Evolutionary conservation across 1,140 invertebrate species (phyloP), one percentile per base, ranked within the genome.

Genomic region (Zaprionus taronus): DNA sequence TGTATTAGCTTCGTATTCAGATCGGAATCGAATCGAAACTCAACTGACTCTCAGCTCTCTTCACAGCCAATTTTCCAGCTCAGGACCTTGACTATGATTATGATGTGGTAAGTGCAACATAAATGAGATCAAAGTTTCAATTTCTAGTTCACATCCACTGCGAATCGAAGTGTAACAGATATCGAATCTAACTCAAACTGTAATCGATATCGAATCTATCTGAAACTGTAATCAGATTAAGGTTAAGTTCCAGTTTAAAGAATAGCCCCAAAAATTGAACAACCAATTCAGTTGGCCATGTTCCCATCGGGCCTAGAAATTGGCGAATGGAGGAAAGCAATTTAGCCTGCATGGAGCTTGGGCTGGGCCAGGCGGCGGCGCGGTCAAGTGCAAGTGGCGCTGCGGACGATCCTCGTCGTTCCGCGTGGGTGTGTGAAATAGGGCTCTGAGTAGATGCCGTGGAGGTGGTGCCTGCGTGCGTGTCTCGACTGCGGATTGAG

Each of bases 371-470:
- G 24, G 24, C 24, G 9, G 68, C 20, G 15, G 38, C 36, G 26
- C n/a, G 47, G 51, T 17, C 61, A 61, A 72, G 62, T 72, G 51
- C 26, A 76, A 58, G 68, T 72, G 62, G 70, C 69, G 62, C 61
- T 65, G 73, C 36, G 28, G 51, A 62, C 58, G 53, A 76, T 58
- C 68, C n/a, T 53, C 68, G 12, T 41, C 34, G 17, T 55, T 67
- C 28, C 31, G 41, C 56, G 83, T 80, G 83, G 80, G 83, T 87
- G 82, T 85, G 83, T 80, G 80, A 87, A 89, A 71, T 89, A 83
- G 81, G 80, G 80, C 81, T 7, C 41, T 75, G 22, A 41, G 67
- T 31, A 63, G 44, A 5, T 26, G 55, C 20, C 0, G n/a, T 4
- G 6, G 6, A 47, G 41, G 60, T 41, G 17, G 41, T 38, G 84